phyloP scores from a whole-genome alignment of 2,797 vertebrate genomes.

The Mus caroli region DNA sequence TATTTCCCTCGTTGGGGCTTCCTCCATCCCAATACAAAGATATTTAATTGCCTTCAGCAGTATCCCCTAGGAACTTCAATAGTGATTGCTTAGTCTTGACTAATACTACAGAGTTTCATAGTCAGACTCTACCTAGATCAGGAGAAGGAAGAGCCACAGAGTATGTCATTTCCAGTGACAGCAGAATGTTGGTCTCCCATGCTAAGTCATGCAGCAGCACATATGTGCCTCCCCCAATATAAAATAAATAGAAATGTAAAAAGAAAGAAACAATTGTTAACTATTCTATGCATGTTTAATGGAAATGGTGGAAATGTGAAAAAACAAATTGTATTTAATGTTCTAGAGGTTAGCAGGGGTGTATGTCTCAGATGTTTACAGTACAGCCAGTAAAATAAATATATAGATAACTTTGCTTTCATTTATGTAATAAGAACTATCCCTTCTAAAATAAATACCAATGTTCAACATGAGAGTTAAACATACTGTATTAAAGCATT shows the following conservation, averaged over 20 bases:
- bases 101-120: background rate
- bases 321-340: background rate
- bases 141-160: background rate
- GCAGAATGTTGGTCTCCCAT: background rate
- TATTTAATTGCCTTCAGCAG: background rate
- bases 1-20: background rate
- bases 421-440: background rate
- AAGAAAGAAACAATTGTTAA: background rate
- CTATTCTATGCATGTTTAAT: background rate
- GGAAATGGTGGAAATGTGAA: background rate
- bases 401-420: background rate
- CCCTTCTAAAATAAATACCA: background rate
- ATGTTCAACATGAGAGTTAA: background rate
- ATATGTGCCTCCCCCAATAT: background rate
- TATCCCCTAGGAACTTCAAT: background rate
- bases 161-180: background rate
- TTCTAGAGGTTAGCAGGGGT: background rate
- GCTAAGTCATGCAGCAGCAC: background rate
- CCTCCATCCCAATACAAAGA: background rate
- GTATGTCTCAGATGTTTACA: background rate
- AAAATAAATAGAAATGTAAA: background rate
- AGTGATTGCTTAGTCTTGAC: background rate
- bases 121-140: background rate
- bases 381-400: background rate
- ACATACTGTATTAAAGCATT: background rate